phyloP scores from a whole-genome alignment of 2,888 invertebrate species.

The Neuroscelio doddi region DNA sequence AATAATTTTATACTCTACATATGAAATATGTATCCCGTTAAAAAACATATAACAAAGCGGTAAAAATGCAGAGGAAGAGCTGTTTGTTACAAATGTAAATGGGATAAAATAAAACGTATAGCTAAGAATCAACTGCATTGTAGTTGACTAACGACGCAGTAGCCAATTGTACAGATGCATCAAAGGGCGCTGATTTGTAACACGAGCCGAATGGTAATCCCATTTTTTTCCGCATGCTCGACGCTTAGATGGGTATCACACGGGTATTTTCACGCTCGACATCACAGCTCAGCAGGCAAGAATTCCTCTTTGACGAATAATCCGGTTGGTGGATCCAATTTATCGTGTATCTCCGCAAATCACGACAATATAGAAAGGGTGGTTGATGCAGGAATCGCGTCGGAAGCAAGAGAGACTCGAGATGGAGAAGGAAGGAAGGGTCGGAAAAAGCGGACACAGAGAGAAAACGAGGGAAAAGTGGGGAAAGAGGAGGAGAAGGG shows the following conservation, averaged over 20 bases:
- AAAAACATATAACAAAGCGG: too few species aligned
- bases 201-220: slow-evolving; percentile 14
- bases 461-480: too few species aligned
- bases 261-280: slow-evolving; percentile 57
- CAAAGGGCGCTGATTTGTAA: slow-evolving; percentile 17
- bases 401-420: neutral
- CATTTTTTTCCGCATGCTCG: slow-evolving; percentile 41
- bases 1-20: too few species aligned
- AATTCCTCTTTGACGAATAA: slow-evolving; percentile 59
- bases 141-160: neutral
- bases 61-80: too few species aligned
- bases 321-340: slow-evolving; percentile 57
- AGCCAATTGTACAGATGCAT: neutral
- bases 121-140: slow-evolving; percentile 5
- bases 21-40: too few species aligned
- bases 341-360: slow-evolving; percentile 50
- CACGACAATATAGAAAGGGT: slow-evolving; percentile 9
- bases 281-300: slow-evolving; percentile 48
- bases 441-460: slow-evolving; percentile 4
- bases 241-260: slow-evolving; percentile 46
- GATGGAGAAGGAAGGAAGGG: neutral
- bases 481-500: neutral
- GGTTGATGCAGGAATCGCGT: neutral
- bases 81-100: too few species aligned
- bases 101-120: neutral